Conservation (phyloP, 2,888 invertebrate genomes). For the Drosophila formosana region DNA sequence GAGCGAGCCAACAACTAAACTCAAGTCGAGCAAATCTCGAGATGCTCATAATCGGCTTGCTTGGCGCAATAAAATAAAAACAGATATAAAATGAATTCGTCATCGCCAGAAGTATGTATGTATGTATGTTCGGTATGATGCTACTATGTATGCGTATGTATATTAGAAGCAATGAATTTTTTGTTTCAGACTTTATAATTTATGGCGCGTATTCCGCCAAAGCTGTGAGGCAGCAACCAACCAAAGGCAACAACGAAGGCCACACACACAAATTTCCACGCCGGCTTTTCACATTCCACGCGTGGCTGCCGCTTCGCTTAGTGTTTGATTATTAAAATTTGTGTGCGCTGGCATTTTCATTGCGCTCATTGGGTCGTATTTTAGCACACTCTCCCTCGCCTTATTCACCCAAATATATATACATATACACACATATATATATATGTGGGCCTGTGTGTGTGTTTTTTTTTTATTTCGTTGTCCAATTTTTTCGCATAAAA, state of each 20-base stretch:
- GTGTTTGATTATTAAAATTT: slow-evolving; percentile 75
- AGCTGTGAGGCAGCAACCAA: slow-evolving; percentile 40
- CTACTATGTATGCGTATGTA: slow-evolving; percentile 30
- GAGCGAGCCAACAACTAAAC: slow-evolving; percentile 18
- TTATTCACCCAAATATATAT: background rate
- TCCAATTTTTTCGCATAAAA: slow-evolving; percentile 43
- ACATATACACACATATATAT: background rate
- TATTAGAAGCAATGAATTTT: slow-evolving; percentile 73
- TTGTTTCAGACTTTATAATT: slow-evolving; percentile 72
- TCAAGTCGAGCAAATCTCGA: slow-evolving; percentile 42
- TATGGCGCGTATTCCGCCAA: slow-evolving; percentile 62
- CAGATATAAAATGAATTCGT: slow-evolving; percentile 45
- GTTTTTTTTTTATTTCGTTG: slow-evolving; percentile 28
- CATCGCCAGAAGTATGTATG: slow-evolving; percentile 41
- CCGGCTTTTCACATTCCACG: slow-evolving; percentile 72
- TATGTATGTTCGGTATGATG: background rate
- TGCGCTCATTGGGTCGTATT: slow-evolving; percentile 69
- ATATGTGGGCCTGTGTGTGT: background rate
- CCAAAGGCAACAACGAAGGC: slow-evolving; percentile 17
- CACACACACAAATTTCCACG: slow-evolving; percentile 52
- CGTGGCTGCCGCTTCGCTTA: slow-evolving; percentile 62
- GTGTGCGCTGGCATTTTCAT: slow-evolving; percentile 74
- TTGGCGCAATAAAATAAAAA: slow-evolving; percentile 47
- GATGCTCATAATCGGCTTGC: slow-evolving; percentile 43
- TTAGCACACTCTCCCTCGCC: slow-evolving; percentile 22